Conservation (phyloP, 1,140 invertebrate genomes). For the Latrodectus geometricus region DNA sequence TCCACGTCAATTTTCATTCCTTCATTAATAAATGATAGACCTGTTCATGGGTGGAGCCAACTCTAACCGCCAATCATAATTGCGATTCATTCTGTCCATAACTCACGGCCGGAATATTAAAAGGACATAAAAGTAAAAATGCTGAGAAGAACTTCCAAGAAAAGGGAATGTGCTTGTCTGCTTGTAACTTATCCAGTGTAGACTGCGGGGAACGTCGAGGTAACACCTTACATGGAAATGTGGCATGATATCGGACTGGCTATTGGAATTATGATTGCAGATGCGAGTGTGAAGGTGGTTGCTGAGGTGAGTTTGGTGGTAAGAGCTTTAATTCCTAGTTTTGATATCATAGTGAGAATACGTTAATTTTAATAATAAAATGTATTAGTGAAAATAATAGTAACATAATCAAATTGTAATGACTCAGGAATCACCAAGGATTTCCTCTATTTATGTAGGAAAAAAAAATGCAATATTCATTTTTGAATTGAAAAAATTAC, state of each 20-base stretch:
- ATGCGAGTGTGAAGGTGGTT: not conserved
- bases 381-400: too few species aligned
- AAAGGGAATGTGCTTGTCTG: not conserved
- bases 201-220: not conserved
- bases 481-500: too few species aligned
- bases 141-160: not conserved
- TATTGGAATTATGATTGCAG: slow-evolving; percentile 2
- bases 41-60: slow-evolving; percentile 33
- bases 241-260: not conserved
- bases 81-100: slow-evolving; percentile 41
- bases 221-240: not conserved
- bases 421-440: too few species aligned
- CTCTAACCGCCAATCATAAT: slow-evolving; percentile 56
- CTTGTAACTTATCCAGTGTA: slow-evolving; percentile 1
- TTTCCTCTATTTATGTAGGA: too few species aligned
- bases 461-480: too few species aligned
- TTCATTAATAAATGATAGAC: slow-evolving; percentile 53
- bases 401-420: too few species aligned
- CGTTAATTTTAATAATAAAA: too few species aligned
- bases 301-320: not conserved
- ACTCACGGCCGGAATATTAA: slow-evolving; percentile 11
- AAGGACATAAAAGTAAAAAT: slow-evolving; percentile 1
- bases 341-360: too few species aligned
- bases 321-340: not conserved
- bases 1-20: not conserved